These are phyloP conservation scores for Agrochola lota DNA, from an alignment of 2,888 invertebrate species.

Conservation along the genomic window DNA sequence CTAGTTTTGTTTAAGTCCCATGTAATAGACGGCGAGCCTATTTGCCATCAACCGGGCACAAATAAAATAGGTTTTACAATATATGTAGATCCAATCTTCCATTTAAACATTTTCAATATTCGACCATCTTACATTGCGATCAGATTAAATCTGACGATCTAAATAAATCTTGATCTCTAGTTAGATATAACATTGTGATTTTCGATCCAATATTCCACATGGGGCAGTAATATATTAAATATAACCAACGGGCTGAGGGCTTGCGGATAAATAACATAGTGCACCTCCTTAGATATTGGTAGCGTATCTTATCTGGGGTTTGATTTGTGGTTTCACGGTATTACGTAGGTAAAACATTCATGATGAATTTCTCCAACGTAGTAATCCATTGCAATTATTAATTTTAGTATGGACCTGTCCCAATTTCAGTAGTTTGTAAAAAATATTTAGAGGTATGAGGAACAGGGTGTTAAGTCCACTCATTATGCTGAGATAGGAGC, in stretches of 20 bases:
- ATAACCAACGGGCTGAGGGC: not conserved
- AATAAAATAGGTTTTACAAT: not conserved
- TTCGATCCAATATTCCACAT: conserved; percentile 7
- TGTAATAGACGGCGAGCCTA: too few relatives aligned
- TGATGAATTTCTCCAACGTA: not conserved
- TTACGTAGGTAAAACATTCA: not conserved
- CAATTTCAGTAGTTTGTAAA: not conserved
- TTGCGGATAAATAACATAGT: conserved; percentile 4
- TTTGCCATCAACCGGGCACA: too few relatives aligned
- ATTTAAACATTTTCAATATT: not conserved
- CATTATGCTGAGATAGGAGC: too few relatives aligned
- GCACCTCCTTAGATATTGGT: not conserved
- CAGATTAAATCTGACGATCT: not conserved
- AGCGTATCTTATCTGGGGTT: conserved; percentile 2
- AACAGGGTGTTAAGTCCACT: too few relatives aligned
- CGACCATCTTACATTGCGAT: not conserved
- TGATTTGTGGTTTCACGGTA: conserved; percentile 2
- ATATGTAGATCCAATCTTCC: not conserved
- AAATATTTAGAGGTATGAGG: too few relatives aligned
- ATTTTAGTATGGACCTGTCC: not conserved
- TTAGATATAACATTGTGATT: not conserved
- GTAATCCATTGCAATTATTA: not conserved
- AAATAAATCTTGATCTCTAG: not conserved
- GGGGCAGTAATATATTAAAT: not conserved
- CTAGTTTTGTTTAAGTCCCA: too few relatives aligned